Base-by-base conservation (phyloP, 2,113 vertebrate genomes). In the Lichenostomus cassidix region DNA sequence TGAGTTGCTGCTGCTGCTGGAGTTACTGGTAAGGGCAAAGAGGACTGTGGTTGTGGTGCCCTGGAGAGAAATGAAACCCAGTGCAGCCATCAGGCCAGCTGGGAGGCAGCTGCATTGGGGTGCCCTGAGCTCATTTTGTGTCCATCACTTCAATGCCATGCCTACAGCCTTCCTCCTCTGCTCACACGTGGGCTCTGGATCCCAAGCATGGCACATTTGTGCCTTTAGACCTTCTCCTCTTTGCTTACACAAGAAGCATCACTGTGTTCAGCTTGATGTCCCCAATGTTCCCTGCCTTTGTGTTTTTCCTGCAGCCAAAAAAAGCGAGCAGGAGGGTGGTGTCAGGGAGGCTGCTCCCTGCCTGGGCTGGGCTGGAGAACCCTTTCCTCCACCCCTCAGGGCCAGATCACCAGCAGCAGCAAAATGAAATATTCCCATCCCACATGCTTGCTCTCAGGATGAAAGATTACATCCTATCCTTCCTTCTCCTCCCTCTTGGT, bases 381-480 rank as follows among this genome's bases (percentile, higher is more conserved):
- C 92, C 85, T 28, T 91, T 83, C 87, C 82, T 95, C 70, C 67
- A 79, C 9, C 64, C 0, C 52, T 27, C 3, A 0, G 35, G 73
- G 42, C 55, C 70, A 83, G 58, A 64, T 17, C 90, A 49, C 27
- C 7, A 1, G 12, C 77, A 88, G 49, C 75, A 90, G 35, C 68
- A 52, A 49, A 50, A 93, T 92, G 83, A 92, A 95, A 75, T 68
- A 81, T 90, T 93, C 83, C 79, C 69, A 93, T 75, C 65, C 68
- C n/a, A 1, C 79, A 56, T 33, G 44, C 50, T 80, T 31, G 35
- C 63, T 93, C 3, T 12, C 65, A 60, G 88, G 68, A 81, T 93
- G 95, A 95, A 96, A 41, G 93, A 95, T 94, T 92, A 90, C 90
- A 96, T 95, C 95, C 93, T 83, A 96, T 79, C 91, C 96, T 97